Conservation (phyloP, 2,113 vertebrate species). For the Pelmatolapia mariae region DNA sequence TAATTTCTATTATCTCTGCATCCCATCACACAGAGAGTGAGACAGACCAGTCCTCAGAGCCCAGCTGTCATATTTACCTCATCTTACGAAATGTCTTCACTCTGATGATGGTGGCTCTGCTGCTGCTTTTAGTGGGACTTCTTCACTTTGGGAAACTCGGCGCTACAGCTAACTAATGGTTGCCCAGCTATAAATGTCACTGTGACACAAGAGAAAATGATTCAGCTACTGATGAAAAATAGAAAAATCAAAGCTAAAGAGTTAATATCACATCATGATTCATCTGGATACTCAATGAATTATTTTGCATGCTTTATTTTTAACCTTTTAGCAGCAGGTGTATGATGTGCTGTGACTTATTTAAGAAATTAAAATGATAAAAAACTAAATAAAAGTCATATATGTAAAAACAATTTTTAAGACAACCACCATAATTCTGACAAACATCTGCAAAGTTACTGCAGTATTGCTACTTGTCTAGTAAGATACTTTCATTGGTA, state of each 20-base stretch:
- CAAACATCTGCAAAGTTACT: background rate
- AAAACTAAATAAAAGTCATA: rapidly evolving
- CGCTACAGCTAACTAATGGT: background rate
- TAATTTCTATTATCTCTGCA: background rate
- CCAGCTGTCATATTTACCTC: background rate
- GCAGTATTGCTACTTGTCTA: background rate
- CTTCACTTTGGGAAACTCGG: background rate
- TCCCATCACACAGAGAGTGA: rapidly evolving
- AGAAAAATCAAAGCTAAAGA: background rate
- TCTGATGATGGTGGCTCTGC: background rate
- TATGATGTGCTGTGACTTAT: rapidly evolving
- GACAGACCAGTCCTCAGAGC: rapidly evolving
- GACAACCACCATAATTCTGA: background rate
- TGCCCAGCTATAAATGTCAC: rapidly evolving
- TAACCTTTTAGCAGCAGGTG: background rate
- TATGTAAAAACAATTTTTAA: rapidly evolving
- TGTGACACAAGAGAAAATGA: background rate
- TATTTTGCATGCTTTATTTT: background rate
- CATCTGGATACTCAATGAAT: rapidly evolving
- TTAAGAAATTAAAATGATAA: background rate
- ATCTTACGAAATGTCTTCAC: background rate
- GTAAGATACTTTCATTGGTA: rapidly evolving
- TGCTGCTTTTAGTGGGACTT: background rate
- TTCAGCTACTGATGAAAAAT: background rate
- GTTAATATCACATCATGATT: rapidly evolving